Base-by-base conservation (phyloP, 2,113 vertebrate genomes). In the Crotalus viridis region DNA sequence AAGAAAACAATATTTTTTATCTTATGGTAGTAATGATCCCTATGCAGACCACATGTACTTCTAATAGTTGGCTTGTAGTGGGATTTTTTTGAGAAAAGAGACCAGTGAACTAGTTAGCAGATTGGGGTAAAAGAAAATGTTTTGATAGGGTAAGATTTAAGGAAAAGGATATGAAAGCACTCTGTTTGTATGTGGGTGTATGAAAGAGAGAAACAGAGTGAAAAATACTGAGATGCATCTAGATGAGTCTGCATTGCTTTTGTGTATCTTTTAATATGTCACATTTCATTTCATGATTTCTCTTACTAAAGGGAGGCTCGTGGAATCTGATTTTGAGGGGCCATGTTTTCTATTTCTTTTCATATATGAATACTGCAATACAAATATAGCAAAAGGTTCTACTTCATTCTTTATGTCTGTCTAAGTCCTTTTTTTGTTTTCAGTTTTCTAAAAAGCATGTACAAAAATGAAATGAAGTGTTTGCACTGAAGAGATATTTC, bases 221-320 rank as follows among this genome's bases (percentile, higher is more conserved):
- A 33, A n/a, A 28, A 24, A 39, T 33, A 89, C 8, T 33, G 33
- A 57, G n/a, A 39, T 57, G 21, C 9, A 22, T 33, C 52, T 33
- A 69, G 7, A 28, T 26, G 7, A 46, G n/a, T 54, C 52, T 24
- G 39, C 15, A 91, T 90, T 21, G 64, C 39, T n/a, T 55, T 74
- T 54, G n/a, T 54, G 24, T 85, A 24, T 91, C 22, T 85, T 13
- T 91, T 54, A 28, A 39, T 10, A 43, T 85, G 22, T 85, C 6
- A 85, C 28, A 24, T 91, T 26, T 86, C 10, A 57, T 91, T 46
- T 81, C n/a, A 91, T 90, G 4, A 74, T 69, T 17, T 88, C 48
- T 56, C 48, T 10, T 26, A 12, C 59, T 90, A n/a, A 92, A 89
- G 4, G 33, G 0, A 0, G 57, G 39, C 52, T 21, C 17, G 1